Base-by-base conservation (phyloP, 2,113 vertebrate species). In the Lophotis ruficrista region DNA sequence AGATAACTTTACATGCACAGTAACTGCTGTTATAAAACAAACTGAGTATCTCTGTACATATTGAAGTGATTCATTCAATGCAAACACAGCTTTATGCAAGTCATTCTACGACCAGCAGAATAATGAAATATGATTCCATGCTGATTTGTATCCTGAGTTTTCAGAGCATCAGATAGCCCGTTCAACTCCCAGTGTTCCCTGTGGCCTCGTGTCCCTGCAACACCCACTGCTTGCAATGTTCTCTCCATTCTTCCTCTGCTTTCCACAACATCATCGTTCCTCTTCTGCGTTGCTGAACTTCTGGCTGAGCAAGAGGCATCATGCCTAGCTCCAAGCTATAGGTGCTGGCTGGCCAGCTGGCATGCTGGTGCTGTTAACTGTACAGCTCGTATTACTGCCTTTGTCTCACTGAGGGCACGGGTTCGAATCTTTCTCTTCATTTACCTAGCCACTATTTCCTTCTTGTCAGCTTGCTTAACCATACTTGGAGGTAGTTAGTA, bases 1-100 rank as follows among this genome's bases (percentile, higher is more conserved):
- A 84, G 93, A 73, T 90, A 94, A 95, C 61, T 94, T 95, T 79
- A 92, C 68, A 83, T 77, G 75, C 80, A 66, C 60, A 50, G 35
- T 75, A 80, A n/a, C 89, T 83, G 53, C 84, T 93, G 57, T 95
- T 96, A 90, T 65, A 94, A 92, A 96, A 86, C 62, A 92, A 69
- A 60, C 54, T 21, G n/a, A 45, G 1, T 57, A 33, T 86, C 85
- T 94, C n/a, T 65, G 82, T 89, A 66, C 60, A 58, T 71, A 54
- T 22, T 16, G 7, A 92, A 91, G 37, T 82, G 51, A 56, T 90
- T 62, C 19, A 24, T 47, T 69, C 48, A 76, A 27, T 54, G 78
- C 73, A 77, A 51, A 45, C 56, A 45, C 50, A 92, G 79, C 54
- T 84, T 83, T 73, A 31, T 9, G 23, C 0, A 0, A 81, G 54